Conservation (phyloP, 2,797 vertebrate species). For the Manis pentadactyla region DNA sequence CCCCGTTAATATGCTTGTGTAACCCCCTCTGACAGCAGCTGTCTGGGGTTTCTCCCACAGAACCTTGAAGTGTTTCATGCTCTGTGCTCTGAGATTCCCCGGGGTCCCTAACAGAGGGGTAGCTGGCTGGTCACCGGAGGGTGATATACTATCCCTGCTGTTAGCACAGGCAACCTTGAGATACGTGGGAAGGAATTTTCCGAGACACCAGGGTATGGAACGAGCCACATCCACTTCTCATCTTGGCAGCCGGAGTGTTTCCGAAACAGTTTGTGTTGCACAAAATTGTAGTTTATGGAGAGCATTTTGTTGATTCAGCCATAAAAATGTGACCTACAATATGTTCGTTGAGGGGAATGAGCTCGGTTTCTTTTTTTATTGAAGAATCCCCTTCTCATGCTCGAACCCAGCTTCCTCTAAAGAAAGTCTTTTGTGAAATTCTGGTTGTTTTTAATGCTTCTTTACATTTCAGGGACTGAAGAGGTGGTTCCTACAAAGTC, state of each 20-base stretch:
- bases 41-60: conserved; percentile 54
- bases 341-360: neutral
- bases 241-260: conserved; percentile 49
- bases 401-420: neutral
- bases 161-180: neutral
- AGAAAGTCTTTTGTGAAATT: conserved; percentile 16
- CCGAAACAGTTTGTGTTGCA: conserved; percentile 3
- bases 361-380: conserved; percentile 9
- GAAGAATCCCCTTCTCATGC: neutral
- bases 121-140: conserved; percentile 58
- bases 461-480: neutral
- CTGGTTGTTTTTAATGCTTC: neutral
- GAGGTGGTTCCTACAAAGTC: neutral
- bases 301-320: neutral
- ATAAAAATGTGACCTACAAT: neutral
- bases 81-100: conserved; percentile 14
- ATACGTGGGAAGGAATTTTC: conserved; percentile 77
- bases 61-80: neutral
- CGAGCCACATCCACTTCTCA: neutral
- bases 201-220: conserved; percentile 66
- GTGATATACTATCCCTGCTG: neutral
- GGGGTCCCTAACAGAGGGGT: neutral
- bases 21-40: conserved; percentile 64
- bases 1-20: conserved; percentile 60
- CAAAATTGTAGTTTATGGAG: neutral